Conservation (phyloP, 2,113 vertebrate genomes). For the Dasypus novemcinctus region DNA sequence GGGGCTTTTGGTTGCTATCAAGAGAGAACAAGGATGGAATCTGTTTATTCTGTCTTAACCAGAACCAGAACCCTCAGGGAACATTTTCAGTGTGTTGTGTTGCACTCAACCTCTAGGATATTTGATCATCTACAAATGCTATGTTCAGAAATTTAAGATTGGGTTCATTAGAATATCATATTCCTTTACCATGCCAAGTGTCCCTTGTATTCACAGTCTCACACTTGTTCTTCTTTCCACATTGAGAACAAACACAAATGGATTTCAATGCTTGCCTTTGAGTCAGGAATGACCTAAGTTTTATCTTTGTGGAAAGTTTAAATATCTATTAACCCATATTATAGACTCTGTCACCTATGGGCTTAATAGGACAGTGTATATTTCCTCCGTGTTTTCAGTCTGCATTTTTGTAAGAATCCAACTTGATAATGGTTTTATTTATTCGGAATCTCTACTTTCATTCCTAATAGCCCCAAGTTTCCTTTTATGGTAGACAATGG, state of each 20-base stretch:
- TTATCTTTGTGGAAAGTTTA: not conserved
- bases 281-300: not conserved
- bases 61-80: not conserved
- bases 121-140: not conserved
- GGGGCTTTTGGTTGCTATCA: not conserved
- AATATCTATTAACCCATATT: not conserved
- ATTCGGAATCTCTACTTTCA: not conserved
- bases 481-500: constrained; percentile 50
- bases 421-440: not conserved
- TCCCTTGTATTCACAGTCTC: not conserved
- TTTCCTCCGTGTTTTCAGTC: not conserved
- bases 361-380: not conserved
- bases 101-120: not conserved
- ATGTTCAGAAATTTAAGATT: not conserved
- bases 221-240: not conserved
- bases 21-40: not conserved
- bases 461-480: not conserved
- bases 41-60: not conserved
- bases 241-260: not conserved
- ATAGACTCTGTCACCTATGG: not conserved
- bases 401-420: not conserved
- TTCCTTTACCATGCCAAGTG: not conserved
- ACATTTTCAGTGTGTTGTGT: not conserved
- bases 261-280: not conserved
- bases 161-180: not conserved